Evolutionary conservation across 1,140 invertebrate species (phyloP).

Genomic region (Arion vulgaris): DNA sequence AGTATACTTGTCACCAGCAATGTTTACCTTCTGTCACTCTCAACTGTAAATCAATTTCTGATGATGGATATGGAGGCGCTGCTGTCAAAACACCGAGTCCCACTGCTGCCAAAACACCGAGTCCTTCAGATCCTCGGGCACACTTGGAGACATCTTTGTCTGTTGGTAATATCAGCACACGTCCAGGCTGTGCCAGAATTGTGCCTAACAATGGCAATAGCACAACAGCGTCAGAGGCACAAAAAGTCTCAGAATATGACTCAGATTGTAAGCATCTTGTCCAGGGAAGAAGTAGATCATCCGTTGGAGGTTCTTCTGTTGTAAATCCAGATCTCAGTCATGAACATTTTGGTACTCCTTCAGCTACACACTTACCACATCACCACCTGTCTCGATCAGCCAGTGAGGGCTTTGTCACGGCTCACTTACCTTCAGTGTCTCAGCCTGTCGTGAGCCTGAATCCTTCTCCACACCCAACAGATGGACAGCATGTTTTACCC

Average conservation of each 20-base stretch:
- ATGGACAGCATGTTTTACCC: neutral
- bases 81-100: conserved; percentile 29
- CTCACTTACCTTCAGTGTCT: neutral
- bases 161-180: conserved; percentile 40
- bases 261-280: neutral
- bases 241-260: neutral
- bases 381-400: conserved; percentile 15
- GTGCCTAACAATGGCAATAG: conserved; percentile 32
- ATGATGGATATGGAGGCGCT: conserved; percentile 32
- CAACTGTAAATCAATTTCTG: conserved; percentile 70
- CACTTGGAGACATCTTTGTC: conserved; percentile 53
- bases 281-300: conserved; percentile 2
- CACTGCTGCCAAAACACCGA: conserved; percentile 26
- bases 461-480: neutral
- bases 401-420: conserved; percentile 29
- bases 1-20: conserved; percentile 75
- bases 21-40: conserved; percentile 74
- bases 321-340: neutral
- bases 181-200: conserved; percentile 40
- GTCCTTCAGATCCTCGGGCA: conserved; percentile 46
- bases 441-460: neutral
- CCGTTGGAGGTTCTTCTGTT: neutral
- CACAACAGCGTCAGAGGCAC: neutral
- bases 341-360: neutral
- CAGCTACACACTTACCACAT: conserved; percentile 12